Conservation (phyloP, 1,140 invertebrate genomes). For the Maconellicoccus hirsutus region DNA sequence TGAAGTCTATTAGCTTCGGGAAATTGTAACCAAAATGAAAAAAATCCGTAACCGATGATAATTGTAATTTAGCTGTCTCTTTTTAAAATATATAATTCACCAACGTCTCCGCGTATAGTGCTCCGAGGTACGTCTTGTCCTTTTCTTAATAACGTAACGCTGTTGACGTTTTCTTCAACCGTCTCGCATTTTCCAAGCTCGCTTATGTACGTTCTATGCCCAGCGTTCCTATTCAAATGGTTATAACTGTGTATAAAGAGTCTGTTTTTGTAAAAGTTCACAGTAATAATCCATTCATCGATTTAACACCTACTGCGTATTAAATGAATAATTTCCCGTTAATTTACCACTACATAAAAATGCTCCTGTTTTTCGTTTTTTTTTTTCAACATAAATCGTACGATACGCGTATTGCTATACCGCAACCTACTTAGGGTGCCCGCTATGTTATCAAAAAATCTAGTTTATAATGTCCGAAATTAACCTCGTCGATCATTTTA, state of each 20-base stretch:
- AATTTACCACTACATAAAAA: background rate
- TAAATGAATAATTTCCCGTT: conserved; percentile 22
- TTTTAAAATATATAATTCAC: background rate
- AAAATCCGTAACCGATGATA: conserved; percentile 21
- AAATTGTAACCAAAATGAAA: conserved; percentile 3
- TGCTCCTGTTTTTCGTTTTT: too few relatives aligned
- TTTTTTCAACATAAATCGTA: too few relatives aligned
- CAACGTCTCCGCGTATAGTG: background rate
- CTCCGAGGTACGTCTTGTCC: too few relatives aligned
- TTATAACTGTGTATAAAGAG: conserved; percentile 14
- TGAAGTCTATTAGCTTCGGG: conserved; percentile 11
- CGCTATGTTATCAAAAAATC: too few relatives aligned
- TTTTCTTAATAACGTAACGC: too few relatives aligned
- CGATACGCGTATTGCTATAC: background rate
- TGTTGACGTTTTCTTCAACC: background rate
- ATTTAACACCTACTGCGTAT: conserved; percentile 17
- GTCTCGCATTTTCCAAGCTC: background rate
- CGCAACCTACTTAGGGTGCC: too few relatives aligned
- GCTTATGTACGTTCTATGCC: background rate
- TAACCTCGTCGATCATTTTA: too few relatives aligned
- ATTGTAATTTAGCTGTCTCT: conserved; percentile 19
- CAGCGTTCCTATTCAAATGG: background rate
- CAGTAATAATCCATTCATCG: conserved; percentile 20
- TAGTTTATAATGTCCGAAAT: too few relatives aligned
- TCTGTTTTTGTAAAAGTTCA: conserved; percentile 12